phyloP scores from a whole-genome alignment of 2,888 invertebrate genomes.

The Acleris laterana region DNA sequence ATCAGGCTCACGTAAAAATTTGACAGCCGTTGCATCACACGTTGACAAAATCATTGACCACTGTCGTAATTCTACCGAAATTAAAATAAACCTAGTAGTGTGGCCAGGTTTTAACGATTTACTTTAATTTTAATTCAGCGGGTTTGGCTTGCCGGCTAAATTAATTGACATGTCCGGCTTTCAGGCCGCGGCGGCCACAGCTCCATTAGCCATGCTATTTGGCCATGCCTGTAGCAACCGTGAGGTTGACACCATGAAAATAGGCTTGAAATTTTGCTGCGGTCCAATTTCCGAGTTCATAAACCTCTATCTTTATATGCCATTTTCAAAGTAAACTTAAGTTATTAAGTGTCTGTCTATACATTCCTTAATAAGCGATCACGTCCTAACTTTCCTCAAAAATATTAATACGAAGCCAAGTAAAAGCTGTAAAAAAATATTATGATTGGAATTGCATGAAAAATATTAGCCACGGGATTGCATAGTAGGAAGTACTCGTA shows the following conservation, averaged over 20 bases:
- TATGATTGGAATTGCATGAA: conserved; percentile 10
- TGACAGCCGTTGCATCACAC: too few relatives aligned
- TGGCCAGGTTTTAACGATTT: conserved; percentile 21
- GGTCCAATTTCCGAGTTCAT: too few relatives aligned
- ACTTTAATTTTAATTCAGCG: conserved; percentile 35
- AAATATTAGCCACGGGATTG: conserved; percentile 18
- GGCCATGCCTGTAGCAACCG: conserved; percentile 22
- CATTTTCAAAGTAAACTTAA: too few relatives aligned
- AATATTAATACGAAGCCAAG: not conserved
- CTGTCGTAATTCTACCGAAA: not conserved
- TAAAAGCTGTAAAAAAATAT: not conserved
- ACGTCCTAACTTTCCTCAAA: not conserved
- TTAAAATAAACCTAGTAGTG: conserved; percentile 1
- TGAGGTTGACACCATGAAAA: conserved; percentile 31
- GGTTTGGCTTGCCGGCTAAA: conserved; percentile 32
- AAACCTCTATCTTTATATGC: too few relatives aligned
- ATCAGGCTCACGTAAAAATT: too few relatives aligned
- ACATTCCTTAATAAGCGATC: not conserved
- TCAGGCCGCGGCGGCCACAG: conserved; percentile 24
- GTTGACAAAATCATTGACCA: too few relatives aligned
- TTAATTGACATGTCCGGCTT: conserved; percentile 41
- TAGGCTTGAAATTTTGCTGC: conserved; percentile 15
- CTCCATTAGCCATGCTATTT: conserved; percentile 32
- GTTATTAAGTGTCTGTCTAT: too few relatives aligned
- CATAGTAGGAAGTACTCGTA: conserved; percentile 15